Conservation (phyloP, 2,888 invertebrate species). For the Leptodirus hochenwartii region DNA sequence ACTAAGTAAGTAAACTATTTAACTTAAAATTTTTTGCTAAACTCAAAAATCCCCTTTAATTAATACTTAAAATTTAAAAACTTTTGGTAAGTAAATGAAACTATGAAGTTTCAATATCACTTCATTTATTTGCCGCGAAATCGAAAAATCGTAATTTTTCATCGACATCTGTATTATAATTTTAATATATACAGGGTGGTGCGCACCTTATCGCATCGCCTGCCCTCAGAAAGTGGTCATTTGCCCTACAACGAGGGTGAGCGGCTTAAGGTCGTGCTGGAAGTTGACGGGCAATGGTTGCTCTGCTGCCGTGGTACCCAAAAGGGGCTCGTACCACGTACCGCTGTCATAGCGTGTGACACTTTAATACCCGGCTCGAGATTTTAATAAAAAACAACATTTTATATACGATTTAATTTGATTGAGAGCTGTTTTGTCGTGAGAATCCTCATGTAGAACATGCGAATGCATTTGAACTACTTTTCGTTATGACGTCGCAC, state of each 20-base stretch:
- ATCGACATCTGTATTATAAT: background rate
- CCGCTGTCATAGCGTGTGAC: constrained; percentile 45
- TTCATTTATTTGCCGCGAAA: no score
- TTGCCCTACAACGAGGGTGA: constrained; percentile 63
- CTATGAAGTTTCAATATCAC: no score
- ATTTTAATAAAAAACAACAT: no score
- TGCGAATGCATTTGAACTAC: no score
- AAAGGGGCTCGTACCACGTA: constrained; percentile 57
- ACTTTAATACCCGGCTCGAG: no score
- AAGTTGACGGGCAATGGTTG: constrained; percentile 59
- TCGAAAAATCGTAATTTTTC: no score
- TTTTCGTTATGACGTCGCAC: no score
- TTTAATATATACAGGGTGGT: constrained; percentile 36
- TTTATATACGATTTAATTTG: no score
- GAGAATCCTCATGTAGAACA: no score
- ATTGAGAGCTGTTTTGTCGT: no score
- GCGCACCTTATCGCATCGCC: constrained; percentile 51
- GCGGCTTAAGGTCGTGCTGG: constrained; percentile 48
- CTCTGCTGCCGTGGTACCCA: constrained; percentile 58
- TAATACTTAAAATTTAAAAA: background rate
- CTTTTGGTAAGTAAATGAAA: no score
- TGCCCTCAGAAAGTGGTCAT: constrained; percentile 62
- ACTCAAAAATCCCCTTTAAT: constrained; percentile 3
- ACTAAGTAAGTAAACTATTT: no score
- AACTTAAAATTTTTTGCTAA: background rate